These are phyloP conservation scores for Oscheius sp. DNA, from an alignment of 2,888 invertebrate genomes.

Conservation along the genomic window DNA sequence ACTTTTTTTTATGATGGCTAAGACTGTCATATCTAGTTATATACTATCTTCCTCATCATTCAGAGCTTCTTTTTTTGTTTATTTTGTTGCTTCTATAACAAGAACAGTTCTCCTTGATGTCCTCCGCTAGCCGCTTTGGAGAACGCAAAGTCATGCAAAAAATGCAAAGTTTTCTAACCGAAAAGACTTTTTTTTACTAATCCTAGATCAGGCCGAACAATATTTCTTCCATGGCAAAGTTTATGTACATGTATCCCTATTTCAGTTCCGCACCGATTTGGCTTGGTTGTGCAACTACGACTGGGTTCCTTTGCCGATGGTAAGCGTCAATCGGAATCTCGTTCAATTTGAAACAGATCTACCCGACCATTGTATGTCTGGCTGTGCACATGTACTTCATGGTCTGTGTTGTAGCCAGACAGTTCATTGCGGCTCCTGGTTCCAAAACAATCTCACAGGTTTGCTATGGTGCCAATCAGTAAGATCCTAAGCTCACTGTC, in stretches of 20 bases:
- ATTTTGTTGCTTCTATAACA: too few species aligned
- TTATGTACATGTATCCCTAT: background rate
- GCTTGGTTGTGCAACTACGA: constrained; percentile 70
- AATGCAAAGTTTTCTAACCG: too few species aligned
- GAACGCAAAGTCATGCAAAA: too few species aligned
- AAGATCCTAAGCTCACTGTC: constrained; percentile 1
- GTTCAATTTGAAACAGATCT: constrained; percentile 62
- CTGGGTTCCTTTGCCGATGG: constrained; percentile 55
- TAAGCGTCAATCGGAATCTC: background rate
- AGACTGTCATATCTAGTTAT: too few species aligned
- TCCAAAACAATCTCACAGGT: constrained; percentile 34
- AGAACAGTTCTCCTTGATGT: too few species aligned
- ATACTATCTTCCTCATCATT: too few species aligned
- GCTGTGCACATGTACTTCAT: constrained; percentile 67
- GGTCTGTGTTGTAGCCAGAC: constrained; percentile 57
- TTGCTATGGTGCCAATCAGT: background rate
- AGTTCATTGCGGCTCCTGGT: constrained; percentile 49
- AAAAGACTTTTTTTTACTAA: too few species aligned
- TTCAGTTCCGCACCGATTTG: constrained; percentile 65
- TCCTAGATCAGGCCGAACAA: too few species aligned
- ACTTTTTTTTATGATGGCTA: too few species aligned
- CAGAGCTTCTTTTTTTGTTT: too few species aligned
- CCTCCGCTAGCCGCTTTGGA: too few species aligned
- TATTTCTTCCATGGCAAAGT: too few species aligned
- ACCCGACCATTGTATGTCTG: constrained; percentile 70